A percentile compares a stretch with the other conserved stretches of the same genome.
Evolutionary conservation across 1,140 invertebrate genomes (phyloP).

Genomic region (Penaeus indicus): DNA sequence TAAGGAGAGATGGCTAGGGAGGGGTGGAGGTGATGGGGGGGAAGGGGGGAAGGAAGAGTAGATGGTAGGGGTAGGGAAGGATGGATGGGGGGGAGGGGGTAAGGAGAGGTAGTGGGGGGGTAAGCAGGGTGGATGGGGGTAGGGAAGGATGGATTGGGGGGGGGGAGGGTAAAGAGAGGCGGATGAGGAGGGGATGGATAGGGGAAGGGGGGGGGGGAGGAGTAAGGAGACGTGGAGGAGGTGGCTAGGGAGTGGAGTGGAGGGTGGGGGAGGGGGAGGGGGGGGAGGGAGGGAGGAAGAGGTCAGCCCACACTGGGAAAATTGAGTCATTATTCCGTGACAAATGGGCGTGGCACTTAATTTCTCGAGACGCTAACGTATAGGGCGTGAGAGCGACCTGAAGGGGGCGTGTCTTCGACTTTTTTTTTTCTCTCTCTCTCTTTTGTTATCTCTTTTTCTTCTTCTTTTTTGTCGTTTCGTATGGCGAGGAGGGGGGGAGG

Average conservation of each 20-base stretch:
- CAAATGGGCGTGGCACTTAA: conserved; percentile 48
- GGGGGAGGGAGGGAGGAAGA: background rate
- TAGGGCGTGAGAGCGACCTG: too few relatives aligned
- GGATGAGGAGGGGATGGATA: conserved; percentile 2
- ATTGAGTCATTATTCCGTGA: conserved; percentile 53
- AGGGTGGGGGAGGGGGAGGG: background rate
- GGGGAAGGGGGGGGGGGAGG: background rate
- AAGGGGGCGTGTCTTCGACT: too few relatives aligned
- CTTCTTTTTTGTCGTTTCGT: too few relatives aligned
- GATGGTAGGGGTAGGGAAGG: background rate
- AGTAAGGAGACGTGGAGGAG: background rate
- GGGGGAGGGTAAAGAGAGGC: conserved; percentile 14
- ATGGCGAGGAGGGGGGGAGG: too few relatives aligned
- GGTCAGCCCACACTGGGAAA: conserved; percentile 42
- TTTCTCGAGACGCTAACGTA: conserved; percentile 12
- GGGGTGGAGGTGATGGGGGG: background rate
- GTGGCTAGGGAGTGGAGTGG: background rate
- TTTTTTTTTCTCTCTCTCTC: too few relatives aligned
- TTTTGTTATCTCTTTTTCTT: too few relatives aligned
- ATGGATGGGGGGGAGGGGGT: too few relatives aligned
- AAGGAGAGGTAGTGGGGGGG: too few relatives aligned
- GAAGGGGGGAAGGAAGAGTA: background rate
- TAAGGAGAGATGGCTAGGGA: background rate
- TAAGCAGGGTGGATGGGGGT: background rate
- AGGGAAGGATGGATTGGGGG: background rate